These are phyloP conservation scores for Drosophila santomea DNA, from an alignment of 1,140 invertebrate genomes.

Conservation along the genomic window DNA sequence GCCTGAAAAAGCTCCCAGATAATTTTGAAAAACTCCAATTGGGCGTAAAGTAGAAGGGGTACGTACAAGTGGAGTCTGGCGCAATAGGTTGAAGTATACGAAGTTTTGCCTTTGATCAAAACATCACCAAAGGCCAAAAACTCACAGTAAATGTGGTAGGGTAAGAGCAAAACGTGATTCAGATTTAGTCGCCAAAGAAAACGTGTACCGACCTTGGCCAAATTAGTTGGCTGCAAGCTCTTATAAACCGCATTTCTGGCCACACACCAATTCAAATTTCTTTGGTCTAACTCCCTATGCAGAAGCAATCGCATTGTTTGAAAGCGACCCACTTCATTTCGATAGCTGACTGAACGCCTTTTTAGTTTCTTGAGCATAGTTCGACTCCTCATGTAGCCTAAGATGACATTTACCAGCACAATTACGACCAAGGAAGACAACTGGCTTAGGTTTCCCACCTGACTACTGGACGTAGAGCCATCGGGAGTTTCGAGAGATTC, in stretches of 20 bases:
- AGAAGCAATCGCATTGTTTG: conserved; percentile 76
- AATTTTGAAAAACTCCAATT: conserved; percentile 87
- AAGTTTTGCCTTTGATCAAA: conserved; percentile 82
- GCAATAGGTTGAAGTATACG: conserved; percentile 79
- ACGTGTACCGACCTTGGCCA: conserved; percentile 67
- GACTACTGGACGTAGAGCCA: conserved; percentile 36
- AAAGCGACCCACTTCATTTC: conserved; percentile 44
- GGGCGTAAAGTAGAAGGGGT: conserved; percentile 86
- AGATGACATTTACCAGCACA: conserved; percentile 68
- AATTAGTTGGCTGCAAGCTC: conserved; percentile 84
- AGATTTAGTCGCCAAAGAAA: conserved; percentile 78
- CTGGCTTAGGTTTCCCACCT: conserved; percentile 62
- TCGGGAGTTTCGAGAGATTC: conserved; percentile 89
- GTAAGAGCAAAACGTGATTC: conserved; percentile 78
- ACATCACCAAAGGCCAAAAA: conserved; percentile 80
- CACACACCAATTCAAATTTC: conserved; percentile 67
- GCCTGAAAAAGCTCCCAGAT: conserved; percentile 86
- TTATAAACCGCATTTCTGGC: conserved; percentile 73
- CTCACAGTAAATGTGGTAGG: conserved; percentile 85
- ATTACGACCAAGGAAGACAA: conserved; percentile 69
- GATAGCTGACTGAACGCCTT: conserved; percentile 44
- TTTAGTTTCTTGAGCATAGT: conserved; percentile 45
- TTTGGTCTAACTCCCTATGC: conserved; percentile 82
- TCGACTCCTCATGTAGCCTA: conserved; percentile 64
- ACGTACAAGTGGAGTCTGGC: conserved; percentile 86